Base-by-base conservation (phyloP, 2,113 vertebrate genomes). In the Dolichallabes microphthalmus region DNA sequence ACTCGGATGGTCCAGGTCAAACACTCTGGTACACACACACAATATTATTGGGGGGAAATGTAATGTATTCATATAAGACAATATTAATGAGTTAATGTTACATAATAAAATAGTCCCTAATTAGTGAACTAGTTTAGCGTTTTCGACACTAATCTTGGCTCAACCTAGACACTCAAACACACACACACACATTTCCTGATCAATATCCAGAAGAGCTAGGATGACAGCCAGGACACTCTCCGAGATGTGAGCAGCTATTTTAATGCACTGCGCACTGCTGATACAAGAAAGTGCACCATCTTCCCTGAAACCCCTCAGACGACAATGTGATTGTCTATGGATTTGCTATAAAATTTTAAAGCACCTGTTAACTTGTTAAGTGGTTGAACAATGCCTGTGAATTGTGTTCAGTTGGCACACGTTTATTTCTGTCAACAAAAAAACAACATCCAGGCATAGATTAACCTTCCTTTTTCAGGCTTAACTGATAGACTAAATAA, bases 301-400 rank as follows among this genome's bases (percentile, higher is more conserved):
- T 82, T 85, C 69, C 61, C 50, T 79, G 71, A 87, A 82, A 77
- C 19, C 52, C 53, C 76, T 81, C 45, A 83, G 86, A 60, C 12
- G 50, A 52, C 53, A 55, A 57, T 4, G 30, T 32, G 50, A 78
- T 30, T 32, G 52, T 30, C 52, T 77, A 76, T 76, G 30, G 52
- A 55, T 32, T 57, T 77, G 57, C n/a, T 22, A 35, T 58, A 17
- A 25, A 19, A 27, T 71, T 82, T 82, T 82, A 39, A 82, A 58
- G 64, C 19, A 17, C n/a, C 19, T 19, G 27, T 57, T 57, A 32
- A 77, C n/a, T 77, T 32, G 11, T 30, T 77, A 32, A 32, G 52
- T 53, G 52, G n/a, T 30, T 1, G 27, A 7, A 20, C n/a, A 9
- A 57, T 32, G 53, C 57, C 53, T 20, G 27, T 57, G 53, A 55